Conservation (phyloP, 2,888 invertebrate species). For the Pseudanteris insignis region DNA sequence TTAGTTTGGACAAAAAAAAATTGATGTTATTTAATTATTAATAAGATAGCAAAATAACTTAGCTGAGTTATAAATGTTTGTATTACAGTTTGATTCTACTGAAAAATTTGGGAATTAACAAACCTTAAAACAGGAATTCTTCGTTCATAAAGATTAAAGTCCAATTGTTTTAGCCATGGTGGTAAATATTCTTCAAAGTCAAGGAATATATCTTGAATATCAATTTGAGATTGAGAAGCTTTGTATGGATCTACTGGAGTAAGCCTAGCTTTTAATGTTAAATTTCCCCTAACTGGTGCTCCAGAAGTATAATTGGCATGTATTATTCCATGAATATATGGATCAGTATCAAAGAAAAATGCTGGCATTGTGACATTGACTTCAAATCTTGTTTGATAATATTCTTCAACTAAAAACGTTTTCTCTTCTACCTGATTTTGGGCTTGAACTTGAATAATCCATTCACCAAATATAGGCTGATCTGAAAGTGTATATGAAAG, state of each 20-base stretch:
- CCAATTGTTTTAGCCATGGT: constrained; percentile 79
- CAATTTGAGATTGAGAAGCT: constrained; percentile 47
- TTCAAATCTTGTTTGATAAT: constrained; percentile 94
- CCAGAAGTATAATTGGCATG: constrained; percentile 97
- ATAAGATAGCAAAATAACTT: no score
- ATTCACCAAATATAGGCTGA: constrained; percentile 91
- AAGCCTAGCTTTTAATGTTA: constrained; percentile 84
- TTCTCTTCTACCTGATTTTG: constrained; percentile 89
- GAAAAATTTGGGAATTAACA: no score
- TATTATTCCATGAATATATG: constrained; percentile 83
- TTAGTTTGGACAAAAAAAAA: no score
- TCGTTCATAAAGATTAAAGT: constrained; percentile 65
- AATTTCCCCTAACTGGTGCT: constrained; percentile 87
- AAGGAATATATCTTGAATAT: constrained; percentile 77
- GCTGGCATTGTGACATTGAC: constrained; percentile 96
- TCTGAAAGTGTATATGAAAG: constrained; percentile 89
- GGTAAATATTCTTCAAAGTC: constrained; percentile 84
- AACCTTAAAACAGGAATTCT: constrained; percentile 73
- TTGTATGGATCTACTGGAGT: constrained; percentile 70
- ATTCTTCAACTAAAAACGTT: constrained; percentile 89
- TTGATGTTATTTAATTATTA: no score
- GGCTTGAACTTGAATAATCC: constrained; percentile 89
- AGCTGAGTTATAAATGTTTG: no score
- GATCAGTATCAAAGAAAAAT: constrained; percentile 89
- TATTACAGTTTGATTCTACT: no score